phyloP scores from a whole-genome alignment of 2,113 vertebrate genomes.

The Sylvilagus bachmani region DNA sequence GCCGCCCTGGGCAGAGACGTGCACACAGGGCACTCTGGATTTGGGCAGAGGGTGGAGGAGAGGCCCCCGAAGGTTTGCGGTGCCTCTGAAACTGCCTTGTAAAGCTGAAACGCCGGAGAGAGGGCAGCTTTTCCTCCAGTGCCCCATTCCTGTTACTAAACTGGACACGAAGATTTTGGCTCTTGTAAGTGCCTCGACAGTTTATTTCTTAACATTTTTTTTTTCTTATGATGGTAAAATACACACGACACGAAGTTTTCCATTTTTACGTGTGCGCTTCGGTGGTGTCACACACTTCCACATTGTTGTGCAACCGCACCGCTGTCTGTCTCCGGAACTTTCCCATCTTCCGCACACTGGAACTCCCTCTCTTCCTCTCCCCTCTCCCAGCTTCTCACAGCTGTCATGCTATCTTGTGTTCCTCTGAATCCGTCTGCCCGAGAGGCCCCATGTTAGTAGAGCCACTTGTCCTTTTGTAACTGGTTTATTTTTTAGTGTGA shows the following conservation, averaged over 20 bases:
- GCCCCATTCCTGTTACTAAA: neutral
- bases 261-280: neutral
- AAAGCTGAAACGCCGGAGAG: neutral
- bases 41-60: neutral
- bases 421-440: neutral
- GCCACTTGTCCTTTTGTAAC: neutral
- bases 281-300: accelerated
- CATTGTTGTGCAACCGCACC: neutral
- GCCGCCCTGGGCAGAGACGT: neutral
- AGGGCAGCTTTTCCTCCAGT: neutral
- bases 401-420: neutral
- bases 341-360: neutral
- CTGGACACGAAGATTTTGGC: neutral
- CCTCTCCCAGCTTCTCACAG: too few species aligned
- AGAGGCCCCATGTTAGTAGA: neutral
- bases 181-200: neutral
- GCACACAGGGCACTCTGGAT: neutral
- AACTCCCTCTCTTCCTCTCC: neutral
- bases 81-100: neutral
- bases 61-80: neutral
- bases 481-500: neutral
- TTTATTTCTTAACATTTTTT: neutral
- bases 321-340: neutral
- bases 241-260: neutral
- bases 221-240: neutral